Conservation (phyloP, 2,113 vertebrate genomes). For the Atractosteus spatula region DNA sequence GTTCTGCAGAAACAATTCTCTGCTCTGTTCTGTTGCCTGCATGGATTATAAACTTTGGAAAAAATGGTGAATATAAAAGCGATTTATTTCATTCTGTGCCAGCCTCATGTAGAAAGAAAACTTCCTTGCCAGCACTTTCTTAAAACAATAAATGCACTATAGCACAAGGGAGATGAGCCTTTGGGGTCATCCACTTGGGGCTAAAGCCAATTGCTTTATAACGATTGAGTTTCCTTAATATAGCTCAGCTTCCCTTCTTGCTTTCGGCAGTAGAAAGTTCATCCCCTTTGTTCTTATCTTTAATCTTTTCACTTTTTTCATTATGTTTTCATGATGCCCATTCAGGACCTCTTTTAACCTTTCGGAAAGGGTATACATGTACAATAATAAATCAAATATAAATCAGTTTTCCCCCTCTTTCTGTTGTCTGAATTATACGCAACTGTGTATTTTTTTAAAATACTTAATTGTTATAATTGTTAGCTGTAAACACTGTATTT, state of each 20-base stretch:
- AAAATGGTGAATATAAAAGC: too few relatives aligned
- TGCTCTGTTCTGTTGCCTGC: too few relatives aligned
- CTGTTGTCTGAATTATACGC: too few relatives aligned
- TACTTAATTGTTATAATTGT: too few relatives aligned
- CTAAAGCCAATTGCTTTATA: slow-evolving; percentile 8
- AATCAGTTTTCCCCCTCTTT: too few relatives aligned
- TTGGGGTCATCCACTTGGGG: neutral
- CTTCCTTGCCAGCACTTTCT: neutral
- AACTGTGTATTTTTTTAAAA: too few relatives aligned
- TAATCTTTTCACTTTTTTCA: neutral
- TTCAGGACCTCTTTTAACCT: neutral
- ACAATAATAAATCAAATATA: too few relatives aligned
- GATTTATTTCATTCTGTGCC: too few relatives aligned
- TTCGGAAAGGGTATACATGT: neutral
- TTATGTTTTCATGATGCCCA: neutral
- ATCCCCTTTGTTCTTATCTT: slow-evolving; percentile 2
- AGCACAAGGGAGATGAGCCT: neutral
- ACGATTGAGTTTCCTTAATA: slow-evolving; percentile 12
- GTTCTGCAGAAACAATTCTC: too few relatives aligned
- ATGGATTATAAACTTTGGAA: too few relatives aligned
- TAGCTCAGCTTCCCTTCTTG: neutral
- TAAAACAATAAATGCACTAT: neutral
- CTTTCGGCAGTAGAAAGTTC: neutral
- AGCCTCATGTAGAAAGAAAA: too few relatives aligned
- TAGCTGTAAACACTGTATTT: too few relatives aligned